Percentiles rank a stretch among this genome's conserved stretches.
phyloP scores from a whole-genome alignment of 2,797 vertebrate species.

The Champsocephalus esox region DNA sequence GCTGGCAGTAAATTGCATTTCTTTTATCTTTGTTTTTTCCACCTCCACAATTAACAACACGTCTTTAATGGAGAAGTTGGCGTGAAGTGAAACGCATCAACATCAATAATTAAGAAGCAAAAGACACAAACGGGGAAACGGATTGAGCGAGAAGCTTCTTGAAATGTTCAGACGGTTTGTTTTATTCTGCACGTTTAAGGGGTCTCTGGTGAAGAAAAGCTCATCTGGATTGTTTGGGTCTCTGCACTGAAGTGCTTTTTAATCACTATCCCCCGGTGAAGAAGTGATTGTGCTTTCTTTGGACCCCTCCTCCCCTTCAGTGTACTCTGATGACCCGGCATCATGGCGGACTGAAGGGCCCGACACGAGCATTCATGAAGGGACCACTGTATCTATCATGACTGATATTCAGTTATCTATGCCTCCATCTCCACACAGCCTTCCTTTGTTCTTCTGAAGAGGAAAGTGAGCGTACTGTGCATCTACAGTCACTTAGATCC shows the following conservation, averaged over 20 bases:
- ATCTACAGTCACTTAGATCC: constrained; percentile 63
- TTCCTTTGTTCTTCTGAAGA: constrained; percentile 15
- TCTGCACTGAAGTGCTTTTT: constrained; percentile 74
- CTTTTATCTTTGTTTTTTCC: constrained; percentile 63
- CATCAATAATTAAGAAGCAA: constrained; percentile 79
- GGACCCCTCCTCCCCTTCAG: constrained; percentile 46
- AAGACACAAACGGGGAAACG: constrained; percentile 69
- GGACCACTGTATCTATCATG: constrained; percentile 41
- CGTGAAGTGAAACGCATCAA: constrained; percentile 61
- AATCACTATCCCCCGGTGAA: constrained; percentile 65
- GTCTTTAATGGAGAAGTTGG: constrained; percentile 72
- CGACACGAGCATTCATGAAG: constrained; percentile 36
- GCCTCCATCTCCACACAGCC: constrained; percentile 14
- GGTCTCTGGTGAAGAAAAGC: constrained; percentile 61
- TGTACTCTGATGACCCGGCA: constrained; percentile 52
- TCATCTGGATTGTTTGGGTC: constrained; percentile 65
- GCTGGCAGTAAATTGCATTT: constrained; percentile 55
- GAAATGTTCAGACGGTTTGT: constrained; percentile 49
- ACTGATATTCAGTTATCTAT: constrained; percentile 44
- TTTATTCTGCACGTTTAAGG: constrained; percentile 55
- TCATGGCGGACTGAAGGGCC: constrained; percentile 59
- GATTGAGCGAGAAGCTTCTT: constrained; percentile 63
- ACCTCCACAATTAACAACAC: constrained; percentile 64
- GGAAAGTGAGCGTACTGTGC: constrained; percentile 56
- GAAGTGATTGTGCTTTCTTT: constrained; percentile 64